These are phyloP conservation scores for Aphodius sticticus DNA, from an alignment of 2,888 invertebrate species.

Conservation along the genomic window DNA sequence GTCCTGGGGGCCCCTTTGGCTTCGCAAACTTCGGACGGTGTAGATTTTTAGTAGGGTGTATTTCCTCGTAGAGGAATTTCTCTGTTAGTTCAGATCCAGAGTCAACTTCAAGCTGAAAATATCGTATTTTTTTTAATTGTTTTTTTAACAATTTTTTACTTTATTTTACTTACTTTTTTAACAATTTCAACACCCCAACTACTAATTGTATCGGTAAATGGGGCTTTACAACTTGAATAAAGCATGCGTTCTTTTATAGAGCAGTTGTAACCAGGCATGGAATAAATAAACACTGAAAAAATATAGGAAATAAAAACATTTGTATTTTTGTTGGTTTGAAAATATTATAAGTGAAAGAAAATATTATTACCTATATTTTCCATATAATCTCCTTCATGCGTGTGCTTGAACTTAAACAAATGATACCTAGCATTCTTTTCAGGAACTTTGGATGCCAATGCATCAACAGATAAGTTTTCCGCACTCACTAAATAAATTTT, in stretches of 20 bases:
- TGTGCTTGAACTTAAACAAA: slow-evolving; percentile 88
- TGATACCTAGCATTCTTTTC: slow-evolving; percentile 90
- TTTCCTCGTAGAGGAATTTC: slow-evolving; percentile 88
- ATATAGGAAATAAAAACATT: background rate
- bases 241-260: slow-evolving; percentile 98
- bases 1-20: slow-evolving; percentile 94
- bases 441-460: slow-evolving; percentile 83
- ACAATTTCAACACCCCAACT: slow-evolving; percentile 79
- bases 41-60: slow-evolving; percentile 90
- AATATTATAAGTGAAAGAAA: slow-evolving; percentile 58
- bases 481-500: slow-evolving; percentile 83
- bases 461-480: slow-evolving; percentile 70
- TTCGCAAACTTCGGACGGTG: slow-evolving; percentile 93
- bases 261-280: slow-evolving; percentile 96
- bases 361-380: slow-evolving; percentile 76
- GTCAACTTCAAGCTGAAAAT: slow-evolving; percentile 64
- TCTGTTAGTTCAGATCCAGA: slow-evolving; percentile 89
- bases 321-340: no score
- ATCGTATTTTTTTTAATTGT: slow-evolving; percentile 61
- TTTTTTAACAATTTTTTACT: slow-evolving; percentile 78
- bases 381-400: slow-evolving; percentile 90
- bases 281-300: slow-evolving; percentile 94
- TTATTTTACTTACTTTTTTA: slow-evolving; percentile 77
- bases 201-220: slow-evolving; percentile 84
- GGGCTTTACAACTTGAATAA: slow-evolving; percentile 97